Base-by-base conservation (phyloP, 2,888 invertebrate species). In the Hermaeophaga mercurialis region DNA sequence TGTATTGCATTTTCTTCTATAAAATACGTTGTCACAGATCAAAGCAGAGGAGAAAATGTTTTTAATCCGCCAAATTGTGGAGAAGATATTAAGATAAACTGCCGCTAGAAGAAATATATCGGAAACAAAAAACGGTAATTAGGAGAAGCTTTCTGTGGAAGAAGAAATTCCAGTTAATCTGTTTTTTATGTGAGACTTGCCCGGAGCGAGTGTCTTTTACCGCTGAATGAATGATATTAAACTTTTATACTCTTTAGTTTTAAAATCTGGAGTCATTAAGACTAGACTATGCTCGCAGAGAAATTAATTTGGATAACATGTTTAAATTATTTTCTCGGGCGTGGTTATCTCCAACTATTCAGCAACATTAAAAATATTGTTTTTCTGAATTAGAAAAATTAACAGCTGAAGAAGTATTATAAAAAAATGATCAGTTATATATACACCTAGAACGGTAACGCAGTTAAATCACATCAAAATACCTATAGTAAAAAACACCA, bases 221-320 rank as follows among this genome's bases (percentile, higher is more conserved):
- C 66, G 59, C 64, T 58, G 59, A n/a, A 63, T 59, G 69, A 69
- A 69, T 67, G 67, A 70, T 70, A 62, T 66, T 67, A 69, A 66
- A 69, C 66, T 70, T 69, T 69, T 70, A 71, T 71, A 70, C 70
- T 68, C 69, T 68, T 69, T 71, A 70, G 69, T 66, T 68, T n/a
- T 61, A 62, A 66, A 70, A 66, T 64, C 66, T n/a, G 57, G 55
- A 61, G 67, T 70, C 71, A 70, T 71, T 71, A 70, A 63, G 69
- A 63, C 64, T 65, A 64, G 63, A 65, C 66, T 63, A 65, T 66
- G 60, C 61, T 60, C 54, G 61, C 47, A 54, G 33, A 54, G 36
- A 63, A 68, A 67, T 67, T 49, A 69, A 67, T 68, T 58, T 65
- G 65, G 65, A 64, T 64, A 49, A 65, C 56, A 63, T 33, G 33